Base-by-base conservation (phyloP, 2,888 invertebrate species). In the Dilophus febrilis region DNA sequence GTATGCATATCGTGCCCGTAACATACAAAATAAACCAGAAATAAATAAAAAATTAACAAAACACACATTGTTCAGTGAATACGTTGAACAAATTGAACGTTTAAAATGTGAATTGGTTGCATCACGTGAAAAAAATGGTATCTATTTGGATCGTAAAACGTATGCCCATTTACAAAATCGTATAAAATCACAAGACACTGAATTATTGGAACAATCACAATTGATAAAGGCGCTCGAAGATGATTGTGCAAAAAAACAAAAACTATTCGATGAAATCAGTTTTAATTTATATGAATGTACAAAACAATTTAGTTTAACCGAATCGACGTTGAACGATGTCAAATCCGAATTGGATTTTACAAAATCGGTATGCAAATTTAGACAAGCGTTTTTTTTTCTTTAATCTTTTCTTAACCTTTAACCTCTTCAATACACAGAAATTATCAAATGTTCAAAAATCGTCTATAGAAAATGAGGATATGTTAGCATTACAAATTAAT, bases 1-100 rank as follows among this genome's bases (percentile, higher is more conserved):
- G 51, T 98, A 97, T 61, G 97, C 95, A 0, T 74, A 84, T 60
- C 67, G 94, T 19, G 97, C 97, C 1, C 88, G 90, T 62, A 88
- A 90, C 55, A 95, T 97, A 44, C 87, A 77, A 42, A 72, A 72
- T 51, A 78, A 82, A 49, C 97, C 97, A 0, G 91, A 92, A 57
- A 71, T 92, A 12, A 88, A 92, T 66, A 87, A 90, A 64, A 84
- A 83, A 54, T 65, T 87, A 45, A 83, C 83, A 1, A 86, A 86
- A 58, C 77, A 77, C 53, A 78, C 80, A 1, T 71, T 88, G 27
- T 66, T 90, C 2, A 83, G 80, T 56, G 84, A 78, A 51, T 91
- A 87, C 50, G 80, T 80, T 0, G 86, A 87, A 49, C 90, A 95
- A 61, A 90, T 95, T 46, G 90, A 92, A 53, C 70, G 82, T 42